Conservation (phyloP, 1,140 invertebrate genomes). For the Cotesia vestalis region DNA sequence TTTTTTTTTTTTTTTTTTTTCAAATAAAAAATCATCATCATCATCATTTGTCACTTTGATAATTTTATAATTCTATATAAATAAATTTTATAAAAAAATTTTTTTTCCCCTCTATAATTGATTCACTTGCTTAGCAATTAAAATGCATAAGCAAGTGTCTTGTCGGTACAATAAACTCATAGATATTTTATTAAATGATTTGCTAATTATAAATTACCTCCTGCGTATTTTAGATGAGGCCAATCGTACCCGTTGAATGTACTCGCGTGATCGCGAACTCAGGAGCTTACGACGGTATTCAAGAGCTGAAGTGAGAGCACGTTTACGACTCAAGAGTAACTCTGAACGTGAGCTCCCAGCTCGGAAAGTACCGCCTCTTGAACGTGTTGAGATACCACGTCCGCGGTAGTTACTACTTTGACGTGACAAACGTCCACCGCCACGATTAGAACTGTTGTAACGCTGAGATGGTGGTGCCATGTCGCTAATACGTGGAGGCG, state of each 20-base stretch:
- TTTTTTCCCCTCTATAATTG: conserved; percentile 2
- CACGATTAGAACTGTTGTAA: conserved; percentile 50
- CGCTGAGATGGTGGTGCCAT: conserved; percentile 55
- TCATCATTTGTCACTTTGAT: conserved; percentile 48
- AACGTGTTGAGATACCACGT: conserved; percentile 54
- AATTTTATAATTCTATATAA: conserved; percentile 41
- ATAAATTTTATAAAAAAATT: background rate
- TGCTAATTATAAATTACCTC: conserved; percentile 61
- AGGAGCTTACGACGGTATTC: conserved; percentile 63
- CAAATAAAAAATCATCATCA: background rate
- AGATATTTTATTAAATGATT: conserved; percentile 52
- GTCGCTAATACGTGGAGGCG: conserved; percentile 56
- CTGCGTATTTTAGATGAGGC: conserved; percentile 60
- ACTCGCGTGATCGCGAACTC: conserved; percentile 60
- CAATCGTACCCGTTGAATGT: conserved; percentile 63
- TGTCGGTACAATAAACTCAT: background rate
- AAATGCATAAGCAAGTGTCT: conserved; percentile 12
- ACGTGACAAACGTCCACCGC: conserved; percentile 55
- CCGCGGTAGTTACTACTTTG: conserved; percentile 57
- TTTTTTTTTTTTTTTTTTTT: conserved; percentile 4
- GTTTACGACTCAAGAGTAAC: conserved; percentile 56
- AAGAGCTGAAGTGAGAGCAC: conserved; percentile 53
- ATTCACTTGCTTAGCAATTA: conserved; percentile 13
- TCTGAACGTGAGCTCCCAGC: conserved; percentile 54
- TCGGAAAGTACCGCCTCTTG: conserved; percentile 54